A percentile compares a stretch with the other conserved stretches of the same genome.
Conservation (phyloP, 2,888 invertebrate genomes). For the Ornithoptera priamus region DNA sequence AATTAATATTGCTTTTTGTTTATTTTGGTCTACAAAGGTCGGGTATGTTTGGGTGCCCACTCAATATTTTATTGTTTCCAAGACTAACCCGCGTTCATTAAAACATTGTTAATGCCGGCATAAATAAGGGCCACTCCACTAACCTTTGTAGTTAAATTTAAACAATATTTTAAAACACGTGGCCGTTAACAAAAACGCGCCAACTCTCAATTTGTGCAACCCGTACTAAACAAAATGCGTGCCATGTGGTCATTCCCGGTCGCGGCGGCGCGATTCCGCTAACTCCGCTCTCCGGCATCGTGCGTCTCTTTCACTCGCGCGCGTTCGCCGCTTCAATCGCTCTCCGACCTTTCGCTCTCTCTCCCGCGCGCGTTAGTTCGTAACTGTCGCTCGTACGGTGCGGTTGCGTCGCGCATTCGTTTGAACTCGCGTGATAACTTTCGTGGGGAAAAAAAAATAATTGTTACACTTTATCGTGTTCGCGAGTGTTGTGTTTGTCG, state of each 20-base stretch:
- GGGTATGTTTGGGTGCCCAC: neutral
- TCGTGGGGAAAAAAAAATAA: constrained; percentile 60
- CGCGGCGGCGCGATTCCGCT: constrained; percentile 51
- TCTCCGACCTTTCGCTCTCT: constrained; percentile 59
- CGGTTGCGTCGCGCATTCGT: constrained; percentile 42
- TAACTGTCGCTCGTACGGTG: constrained; percentile 39
- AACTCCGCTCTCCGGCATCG: constrained; percentile 56
- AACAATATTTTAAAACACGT: constrained; percentile 57
- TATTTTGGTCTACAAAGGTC: no score
- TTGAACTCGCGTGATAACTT: constrained; percentile 59
- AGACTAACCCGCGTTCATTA: constrained; percentile 24
- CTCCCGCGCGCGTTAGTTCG: constrained; percentile 57
- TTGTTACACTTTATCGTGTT: constrained; percentile 51
- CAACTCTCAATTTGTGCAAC: constrained; percentile 70
- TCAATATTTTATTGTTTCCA: constrained; percentile 28
- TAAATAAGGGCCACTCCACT: constrained; percentile 37
- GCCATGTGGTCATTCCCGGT: constrained; percentile 75
- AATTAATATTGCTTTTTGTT: no score
- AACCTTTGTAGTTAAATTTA: constrained; percentile 41
- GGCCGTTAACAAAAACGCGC: constrained; percentile 68
- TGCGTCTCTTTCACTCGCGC: constrained; percentile 49
- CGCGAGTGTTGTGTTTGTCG: constrained; percentile 54
- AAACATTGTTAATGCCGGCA: constrained; percentile 29
- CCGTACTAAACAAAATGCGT: constrained; percentile 62
- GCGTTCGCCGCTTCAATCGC: constrained; percentile 45